phyloP scores from a whole-genome alignment of 2,113 vertebrate genomes.

The Pachypanchax playfairii region DNA sequence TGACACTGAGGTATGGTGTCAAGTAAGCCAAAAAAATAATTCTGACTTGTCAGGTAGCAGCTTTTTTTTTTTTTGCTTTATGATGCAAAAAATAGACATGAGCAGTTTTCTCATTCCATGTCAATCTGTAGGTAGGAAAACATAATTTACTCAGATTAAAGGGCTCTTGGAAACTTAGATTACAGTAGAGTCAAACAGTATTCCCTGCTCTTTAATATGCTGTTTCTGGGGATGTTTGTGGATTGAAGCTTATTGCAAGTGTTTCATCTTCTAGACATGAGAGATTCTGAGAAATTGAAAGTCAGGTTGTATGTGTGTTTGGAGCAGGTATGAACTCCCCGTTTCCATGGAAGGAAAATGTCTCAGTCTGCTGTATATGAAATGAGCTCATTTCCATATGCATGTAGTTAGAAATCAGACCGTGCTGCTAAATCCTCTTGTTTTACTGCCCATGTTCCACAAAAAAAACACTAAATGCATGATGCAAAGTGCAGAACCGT shows the following conservation, averaged over 20 bases:
- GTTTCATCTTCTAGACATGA: slow-evolving; percentile 7
- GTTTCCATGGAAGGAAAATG: slow-evolving; percentile 22
- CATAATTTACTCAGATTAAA: neutral
- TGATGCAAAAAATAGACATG: too few relatives aligned
- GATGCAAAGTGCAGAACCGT: neutral
- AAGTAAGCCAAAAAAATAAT: neutral
- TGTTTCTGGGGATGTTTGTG: neutral
- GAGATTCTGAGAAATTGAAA: slow-evolving; percentile 3
- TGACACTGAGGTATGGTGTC: neutral
- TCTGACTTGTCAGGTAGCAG: too few relatives aligned
- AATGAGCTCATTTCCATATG: slow-evolving; percentile 9
- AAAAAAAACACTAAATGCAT: neutral
- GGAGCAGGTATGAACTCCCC: neutral
- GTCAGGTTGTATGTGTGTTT: neutral
- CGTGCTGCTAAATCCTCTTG: neutral
- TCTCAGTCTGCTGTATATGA: slow-evolving; percentile 16
- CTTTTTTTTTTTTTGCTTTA: neutral
- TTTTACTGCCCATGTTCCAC: slow-evolving; percentile 6
- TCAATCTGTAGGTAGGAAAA: neutral
- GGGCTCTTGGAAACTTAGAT: neutral
- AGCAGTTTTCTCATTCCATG: neutral
- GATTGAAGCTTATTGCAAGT: neutral
- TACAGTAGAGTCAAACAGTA: too few relatives aligned
- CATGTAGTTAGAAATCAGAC: neutral
- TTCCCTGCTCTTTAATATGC: neutral